Evolutionary conservation across 1,140 invertebrate genomes (phyloP).

Genomic region (Drosophila gunungcola): DNA sequence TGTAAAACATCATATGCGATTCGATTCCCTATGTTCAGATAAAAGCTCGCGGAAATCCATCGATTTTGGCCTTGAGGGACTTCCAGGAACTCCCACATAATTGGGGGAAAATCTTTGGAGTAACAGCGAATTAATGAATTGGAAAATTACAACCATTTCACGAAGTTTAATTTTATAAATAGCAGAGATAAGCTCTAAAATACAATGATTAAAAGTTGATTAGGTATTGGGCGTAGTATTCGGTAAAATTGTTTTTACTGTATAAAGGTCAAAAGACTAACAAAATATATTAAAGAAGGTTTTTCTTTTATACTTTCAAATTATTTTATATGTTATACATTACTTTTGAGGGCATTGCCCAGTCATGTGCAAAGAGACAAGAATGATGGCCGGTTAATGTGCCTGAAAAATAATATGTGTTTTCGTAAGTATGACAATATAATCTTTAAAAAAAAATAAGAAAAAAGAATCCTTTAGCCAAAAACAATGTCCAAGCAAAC

Average conservation of each 20-base stretch:
- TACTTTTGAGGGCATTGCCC: no score
- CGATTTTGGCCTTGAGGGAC: not conserved
- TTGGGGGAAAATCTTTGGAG: not conserved
- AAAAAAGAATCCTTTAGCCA: not conserved
- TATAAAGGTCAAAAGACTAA: no score
- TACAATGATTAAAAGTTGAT: no score
- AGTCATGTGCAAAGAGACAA: not conserved
- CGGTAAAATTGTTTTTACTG: no score
- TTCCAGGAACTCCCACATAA: not conserved
- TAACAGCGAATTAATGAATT: not conserved
- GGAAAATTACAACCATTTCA: conserved; percentile 4
- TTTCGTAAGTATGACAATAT: not conserved
- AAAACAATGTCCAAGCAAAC: not conserved
- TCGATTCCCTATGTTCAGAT: not conserved
- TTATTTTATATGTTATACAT: no score
- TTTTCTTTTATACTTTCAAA: no score
- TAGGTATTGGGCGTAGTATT: no score
- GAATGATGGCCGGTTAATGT: not conserved
- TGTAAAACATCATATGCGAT: conserved; percentile 18
- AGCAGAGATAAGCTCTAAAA: not conserved
- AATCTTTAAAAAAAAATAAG: not conserved
- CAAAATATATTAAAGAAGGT: no score
- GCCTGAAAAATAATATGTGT: not conserved
- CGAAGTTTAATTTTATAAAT: not conserved
- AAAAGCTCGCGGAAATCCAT: not conserved